Evolutionary conservation across 2,797 vertebrate species (phyloP).

Genomic region (Eospalax fontanierii): DNA sequence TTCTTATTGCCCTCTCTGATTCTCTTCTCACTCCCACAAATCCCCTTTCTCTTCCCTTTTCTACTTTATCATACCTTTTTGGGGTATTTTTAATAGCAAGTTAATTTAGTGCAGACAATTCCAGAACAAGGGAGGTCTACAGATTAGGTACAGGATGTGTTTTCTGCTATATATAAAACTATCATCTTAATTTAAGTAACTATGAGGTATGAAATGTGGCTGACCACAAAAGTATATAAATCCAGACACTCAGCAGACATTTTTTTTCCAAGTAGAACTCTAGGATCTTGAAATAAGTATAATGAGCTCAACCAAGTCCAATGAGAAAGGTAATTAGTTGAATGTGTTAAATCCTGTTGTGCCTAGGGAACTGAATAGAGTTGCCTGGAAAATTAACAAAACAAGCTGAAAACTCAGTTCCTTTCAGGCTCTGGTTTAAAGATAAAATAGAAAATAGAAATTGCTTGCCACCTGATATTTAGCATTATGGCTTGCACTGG

Average conservation of each 20-base stretch:
- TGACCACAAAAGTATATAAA: slow-evolving; percentile 78
- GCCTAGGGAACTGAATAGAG: background rate
- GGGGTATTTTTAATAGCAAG: slow-evolving; percentile 49
- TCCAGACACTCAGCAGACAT: slow-evolving; percentile 78
- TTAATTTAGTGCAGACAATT: slow-evolving; percentile 51
- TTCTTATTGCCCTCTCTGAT: background rate
- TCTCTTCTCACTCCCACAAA: background rate
- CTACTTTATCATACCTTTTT: background rate
- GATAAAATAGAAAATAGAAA: slow-evolving; percentile 11
- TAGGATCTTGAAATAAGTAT: slow-evolving; percentile 79
- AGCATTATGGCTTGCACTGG: background rate
- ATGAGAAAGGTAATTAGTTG: slow-evolving; percentile 57
- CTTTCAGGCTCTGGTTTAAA: background rate
- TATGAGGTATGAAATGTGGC: slow-evolving; percentile 73
- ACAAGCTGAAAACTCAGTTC: slow-evolving; percentile 41
- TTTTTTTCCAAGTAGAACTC: slow-evolving; percentile 81
- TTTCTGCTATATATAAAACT: slow-evolving; percentile 65
- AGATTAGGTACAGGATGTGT: slow-evolving; percentile 47
- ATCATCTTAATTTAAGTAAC: slow-evolving; percentile 82
- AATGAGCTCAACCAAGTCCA: slow-evolving; percentile 64
- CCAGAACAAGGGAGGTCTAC: slow-evolving; percentile 70
- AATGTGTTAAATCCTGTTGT: slow-evolving; percentile 18
- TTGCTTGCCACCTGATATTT: background rate
- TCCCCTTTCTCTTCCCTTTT: background rate
- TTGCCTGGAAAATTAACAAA: slow-evolving; percentile 52